A percentile compares a stretch with the other conserved stretches of the same genome.
Evolutionary conservation across 2,888 invertebrate species (phyloP).

Genomic region (Oxyscelio sp.): DNA sequence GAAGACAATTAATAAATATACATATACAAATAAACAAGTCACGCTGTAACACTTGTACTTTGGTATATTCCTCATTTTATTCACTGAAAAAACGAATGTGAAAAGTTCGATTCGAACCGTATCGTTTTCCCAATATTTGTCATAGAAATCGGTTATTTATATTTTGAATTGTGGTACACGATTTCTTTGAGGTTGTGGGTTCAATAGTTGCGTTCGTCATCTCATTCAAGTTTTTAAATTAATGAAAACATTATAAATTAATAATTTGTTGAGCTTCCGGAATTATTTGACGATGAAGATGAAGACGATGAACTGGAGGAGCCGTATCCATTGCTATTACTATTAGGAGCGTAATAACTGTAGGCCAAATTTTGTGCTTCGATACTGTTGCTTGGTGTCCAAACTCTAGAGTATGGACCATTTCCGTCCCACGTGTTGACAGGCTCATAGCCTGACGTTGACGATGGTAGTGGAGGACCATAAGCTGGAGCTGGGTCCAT

Average conservation of each 20-base stretch:
- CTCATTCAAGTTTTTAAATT: too few relatives aligned
- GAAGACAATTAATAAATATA: constrained; percentile 81
- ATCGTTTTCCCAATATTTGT: constrained; percentile 1
- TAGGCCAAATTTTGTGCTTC: constrained; percentile 88
- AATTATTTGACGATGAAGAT: constrained; percentile 89
- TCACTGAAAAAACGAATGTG: constrained; percentile 1
- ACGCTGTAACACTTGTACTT: constrained; percentile 59
- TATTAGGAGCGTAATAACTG: constrained; percentile 89
- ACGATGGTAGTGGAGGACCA: constrained; percentile 91
- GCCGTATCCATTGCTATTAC: constrained; percentile 92
- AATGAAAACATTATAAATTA: too few relatives aligned
- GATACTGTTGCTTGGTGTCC: constrained; percentile 89
- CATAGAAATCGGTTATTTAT: constrained; percentile 20
- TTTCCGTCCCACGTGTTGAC: constrained; percentile 93
- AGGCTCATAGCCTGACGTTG: constrained; percentile 90
- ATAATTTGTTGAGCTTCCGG: constrained; percentile 83
- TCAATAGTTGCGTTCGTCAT: too few relatives aligned
- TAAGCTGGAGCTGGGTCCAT: constrained; percentile 92
- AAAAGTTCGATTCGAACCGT: constrained; percentile 23
- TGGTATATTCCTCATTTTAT: constrained; percentile 24
- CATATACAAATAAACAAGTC: constrained; percentile 50
- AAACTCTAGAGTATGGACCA: constrained; percentile 94
- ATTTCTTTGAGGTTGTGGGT: not conserved
- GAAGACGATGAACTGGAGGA: constrained; percentile 91
- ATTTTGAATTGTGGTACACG: constrained; percentile 12